Base-by-base conservation (phyloP, 1,140 invertebrate genomes). In the Orius insidiosus region DNA sequence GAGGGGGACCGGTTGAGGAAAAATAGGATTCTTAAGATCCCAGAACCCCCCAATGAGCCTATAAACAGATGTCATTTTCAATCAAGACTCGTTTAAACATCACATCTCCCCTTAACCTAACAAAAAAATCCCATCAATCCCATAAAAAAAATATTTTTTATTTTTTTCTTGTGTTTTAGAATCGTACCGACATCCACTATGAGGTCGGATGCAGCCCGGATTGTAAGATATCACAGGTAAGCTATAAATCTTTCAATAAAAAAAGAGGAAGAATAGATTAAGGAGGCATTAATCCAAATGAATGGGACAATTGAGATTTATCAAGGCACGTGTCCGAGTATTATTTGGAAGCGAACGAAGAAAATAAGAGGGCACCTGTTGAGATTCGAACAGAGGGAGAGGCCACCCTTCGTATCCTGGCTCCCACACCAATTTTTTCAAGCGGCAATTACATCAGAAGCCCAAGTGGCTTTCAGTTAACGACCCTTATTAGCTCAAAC, bases 141-240 rank as follows among this genome's bases (percentile, higher is more conserved):
- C 24, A 24, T 24, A 16, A 41, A 16, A 24, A n/a, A n/a, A 3
- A 24, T n/a, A n/a, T n/a, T n/a, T n/a, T n/a, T 16, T 16, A 10
- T 41, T 6, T 10, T n/a, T 41, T 70, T 11, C 68, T n/a, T n/a
- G n/a, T n/a, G n/a, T n/a, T n/a, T n/a, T n/a, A 77, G 74, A 75
- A 74, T 58, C 68, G 69, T 51, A 75, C 71, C 51, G 70, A 71
- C 48, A 64, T 61, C 8, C 67, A 69, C 45, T 70, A 69, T 49
- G 72, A 76, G 54, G 67, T 71, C 5, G 68, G 65, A 30, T 79
- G 75, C 53, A 74, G 70, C 9, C 64, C 67, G 5, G 65, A 69
- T 39, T 77, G 75, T 58, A 75, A 69, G 58, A 65, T 74, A 48
- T 59, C 66, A 54, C 63, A 68, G 56, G 68, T 69, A 60, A 57